Base-by-base conservation (phyloP, 2,888 invertebrate species). In the Caenorhabditis parvicauda region DNA sequence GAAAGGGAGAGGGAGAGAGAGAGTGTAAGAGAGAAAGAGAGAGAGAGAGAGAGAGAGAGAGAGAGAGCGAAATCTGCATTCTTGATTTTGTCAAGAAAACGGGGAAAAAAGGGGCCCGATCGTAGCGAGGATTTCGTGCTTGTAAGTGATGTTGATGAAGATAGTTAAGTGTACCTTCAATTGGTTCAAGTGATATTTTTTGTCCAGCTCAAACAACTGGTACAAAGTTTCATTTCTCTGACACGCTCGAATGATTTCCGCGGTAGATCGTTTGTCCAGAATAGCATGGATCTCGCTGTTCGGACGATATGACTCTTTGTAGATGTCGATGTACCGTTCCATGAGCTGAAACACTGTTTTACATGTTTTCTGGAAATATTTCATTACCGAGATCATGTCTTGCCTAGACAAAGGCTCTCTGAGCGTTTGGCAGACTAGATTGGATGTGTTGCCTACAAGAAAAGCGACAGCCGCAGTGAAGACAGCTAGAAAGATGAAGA, bases 401-500 rank as follows among this genome's bases (percentile, higher is more conserved):
- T 71, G 68, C 14, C 74, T 53, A 5, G 56, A 45, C 25, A 72
- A 58, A 9, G 80, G 80, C 29, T 71, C 65, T 56, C 75, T 53
- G 37, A 76, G 50, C 6, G 78, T 75, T 54, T 75, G 67, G 59
- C 80, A 80, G 24, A 79, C 64, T 22, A 80, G 49, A 53, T 68
- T 62, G 5, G 70, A 61, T 6, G 58, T 57, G 58, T 80, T 80
- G 17, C 70, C 75, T 24, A 75, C 71, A 14, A 76, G 37, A 25
- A 80, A 55, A 50, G 79, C 68, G 24, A 77, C 45, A 2, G 54
- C 54, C 3, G 68, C 66, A 9, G 74, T 61, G 21, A 70, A 51
- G 6, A 74, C 29, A 9, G 76, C 70, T 48, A 80, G 62, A n/a
- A 68, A 24, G 21, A 65, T 48, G 48, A 77, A 65, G 6, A 77